These are phyloP conservation scores for Scomber colias DNA, from an alignment of 2,113 vertebrate genomes.

Conservation along the genomic window DNA sequence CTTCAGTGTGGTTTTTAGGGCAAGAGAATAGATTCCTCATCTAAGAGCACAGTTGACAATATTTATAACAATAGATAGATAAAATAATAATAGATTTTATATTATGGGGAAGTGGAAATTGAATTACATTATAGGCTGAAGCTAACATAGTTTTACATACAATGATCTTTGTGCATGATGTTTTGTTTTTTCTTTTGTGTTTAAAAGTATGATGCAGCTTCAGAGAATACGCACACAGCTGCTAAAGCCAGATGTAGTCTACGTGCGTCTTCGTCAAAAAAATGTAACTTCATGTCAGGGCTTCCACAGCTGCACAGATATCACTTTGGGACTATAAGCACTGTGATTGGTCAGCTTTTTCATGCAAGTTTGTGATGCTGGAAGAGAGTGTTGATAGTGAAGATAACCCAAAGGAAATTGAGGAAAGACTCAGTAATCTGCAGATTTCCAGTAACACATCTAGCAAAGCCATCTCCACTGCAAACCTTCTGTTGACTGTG, in stretches of 20 bases:
- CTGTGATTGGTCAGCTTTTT: slow-evolving; percentile 1
- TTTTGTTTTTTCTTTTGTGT: background rate
- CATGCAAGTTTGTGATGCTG: background rate
- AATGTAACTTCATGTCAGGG: background rate
- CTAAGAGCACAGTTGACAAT: background rate
- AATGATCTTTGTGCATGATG: background rate
- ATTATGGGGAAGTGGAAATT: background rate
- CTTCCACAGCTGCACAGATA: background rate
- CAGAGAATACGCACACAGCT: too few species aligned
- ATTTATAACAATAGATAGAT: background rate
- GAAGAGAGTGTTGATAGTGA: background rate
- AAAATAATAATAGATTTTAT: too few species aligned
- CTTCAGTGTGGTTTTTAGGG: slow-evolving; percentile 9
- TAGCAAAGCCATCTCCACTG: background rate
- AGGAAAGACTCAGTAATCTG: too few species aligned
- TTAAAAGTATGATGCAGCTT: too few species aligned
- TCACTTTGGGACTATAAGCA: background rate
- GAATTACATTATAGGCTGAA: too few species aligned
- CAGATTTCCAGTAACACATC: too few species aligned
- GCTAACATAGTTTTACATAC: background rate
- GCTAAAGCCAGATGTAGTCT: too few species aligned
- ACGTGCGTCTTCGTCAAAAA: too few species aligned
- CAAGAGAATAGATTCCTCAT: background rate
- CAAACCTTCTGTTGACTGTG: too few species aligned
- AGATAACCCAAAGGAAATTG: too few species aligned